Conservation (phyloP, 2,888 invertebrate species). For the Keiferia lycopersicella region DNA sequence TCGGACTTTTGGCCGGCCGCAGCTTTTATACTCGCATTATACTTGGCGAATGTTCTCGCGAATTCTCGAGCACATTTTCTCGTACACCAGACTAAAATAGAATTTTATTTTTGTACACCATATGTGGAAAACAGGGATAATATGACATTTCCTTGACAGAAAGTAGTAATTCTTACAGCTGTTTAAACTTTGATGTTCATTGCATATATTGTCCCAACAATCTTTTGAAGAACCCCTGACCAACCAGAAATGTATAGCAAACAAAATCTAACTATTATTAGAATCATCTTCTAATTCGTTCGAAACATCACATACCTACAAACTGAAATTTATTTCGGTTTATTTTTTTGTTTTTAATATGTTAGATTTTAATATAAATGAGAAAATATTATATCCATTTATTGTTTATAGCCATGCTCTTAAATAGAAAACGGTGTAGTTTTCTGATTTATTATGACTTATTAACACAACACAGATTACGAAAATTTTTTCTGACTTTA, state of each 20-base stretch:
- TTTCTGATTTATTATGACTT: no score
- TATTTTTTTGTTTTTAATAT: no score
- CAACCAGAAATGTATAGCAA: background rate
- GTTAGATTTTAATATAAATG: no score
- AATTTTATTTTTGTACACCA: constrained; percentile 65
- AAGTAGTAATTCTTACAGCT: background rate
- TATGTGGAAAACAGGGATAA: constrained; percentile 34
- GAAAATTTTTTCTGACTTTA: no score
- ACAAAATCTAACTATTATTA: background rate
- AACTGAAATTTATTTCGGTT: no score
- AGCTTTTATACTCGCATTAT: constrained; percentile 49
- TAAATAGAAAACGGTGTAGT: no score
- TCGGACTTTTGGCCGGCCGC: constrained; percentile 25
- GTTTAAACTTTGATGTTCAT: background rate
- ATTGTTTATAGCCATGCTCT: no score
- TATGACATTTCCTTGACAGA: constrained; percentile 9
- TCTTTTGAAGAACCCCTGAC: background rate
- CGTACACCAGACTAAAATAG: constrained; percentile 58
- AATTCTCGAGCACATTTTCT: constrained; percentile 54
- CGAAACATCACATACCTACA: background rate
- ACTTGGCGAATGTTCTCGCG: constrained; percentile 65
- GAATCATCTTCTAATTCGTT: background rate
- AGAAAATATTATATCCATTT: no score
- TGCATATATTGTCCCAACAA: background rate
- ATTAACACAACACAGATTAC: no score